phyloP scores from a whole-genome alignment of 2,797 vertebrate genomes.

The Knipowitschia caucasica region DNA sequence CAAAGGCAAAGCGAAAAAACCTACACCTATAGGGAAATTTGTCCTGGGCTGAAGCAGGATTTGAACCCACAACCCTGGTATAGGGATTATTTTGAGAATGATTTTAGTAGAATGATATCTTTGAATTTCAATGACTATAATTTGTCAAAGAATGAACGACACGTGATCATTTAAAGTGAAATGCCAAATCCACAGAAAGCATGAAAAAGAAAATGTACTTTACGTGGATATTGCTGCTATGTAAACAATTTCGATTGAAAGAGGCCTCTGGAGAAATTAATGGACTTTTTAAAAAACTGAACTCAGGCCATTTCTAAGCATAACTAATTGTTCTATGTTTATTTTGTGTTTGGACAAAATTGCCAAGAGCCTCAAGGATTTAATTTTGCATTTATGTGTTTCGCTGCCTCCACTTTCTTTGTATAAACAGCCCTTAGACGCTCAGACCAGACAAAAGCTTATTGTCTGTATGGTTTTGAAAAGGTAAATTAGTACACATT shows the following conservation, averaged over 20 bases:
- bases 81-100: too few species aligned
- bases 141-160: too few species aligned
- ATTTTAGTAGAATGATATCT: too few species aligned
- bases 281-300: background rate
- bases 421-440: slow-evolving; percentile 44
- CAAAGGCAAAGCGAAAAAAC: too few species aligned
- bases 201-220: too few species aligned
- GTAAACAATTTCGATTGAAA: slow-evolving; percentile 4
- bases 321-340: background rate
- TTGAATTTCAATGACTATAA: too few species aligned
- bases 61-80: too few species aligned
- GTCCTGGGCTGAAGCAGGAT: too few species aligned
- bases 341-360: slow-evolving; percentile 1
- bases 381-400: slow-evolving; percentile 39
- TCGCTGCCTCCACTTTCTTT: slow-evolving; percentile 28
- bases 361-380: slow-evolving; percentile 5
- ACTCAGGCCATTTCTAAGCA: background rate
- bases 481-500: slow-evolving; percentile 67
- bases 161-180: too few species aligned
- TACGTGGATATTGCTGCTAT: background rate
- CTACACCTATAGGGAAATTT: too few species aligned
- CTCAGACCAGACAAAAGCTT: slow-evolving; percentile 35
- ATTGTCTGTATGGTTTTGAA: slow-evolving; percentile 46
- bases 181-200: too few species aligned
- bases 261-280: background rate